Base-by-base conservation (phyloP, 2,113 vertebrate species). In the Phylloscopus whistleri region DNA sequence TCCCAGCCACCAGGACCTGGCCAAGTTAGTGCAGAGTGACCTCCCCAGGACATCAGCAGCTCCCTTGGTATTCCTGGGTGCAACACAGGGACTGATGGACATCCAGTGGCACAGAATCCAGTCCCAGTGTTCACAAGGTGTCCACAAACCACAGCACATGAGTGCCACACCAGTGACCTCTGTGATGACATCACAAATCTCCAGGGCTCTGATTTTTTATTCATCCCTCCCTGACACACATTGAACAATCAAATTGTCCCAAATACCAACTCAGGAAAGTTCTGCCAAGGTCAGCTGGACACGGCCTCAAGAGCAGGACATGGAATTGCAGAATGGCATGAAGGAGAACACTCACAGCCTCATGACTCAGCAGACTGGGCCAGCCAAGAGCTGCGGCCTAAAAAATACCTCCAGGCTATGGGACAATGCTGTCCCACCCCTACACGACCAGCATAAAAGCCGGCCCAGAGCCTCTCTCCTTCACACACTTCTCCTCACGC, bases 331-430 rank as follows among this genome's bases (percentile, higher is more conserved):
- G 6, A 18, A 30, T 3, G 14, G 1, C 6, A 3, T 2, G 20
- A 66, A 35, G 3, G 46, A 60, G 39, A 76, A 55, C 51, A 52
- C 7, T 52, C 51, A 9, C 14, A 26, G 28, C 15, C 51, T 52
- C 51, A 52, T n/a, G 48, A 63, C 20, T 76, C 27, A 26, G 1
- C 5, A 33, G 6, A 2, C 9, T 33, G 12, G 1, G n/a, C 3
- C 4, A 31, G 10, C 0, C 11, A 49, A 39, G 9, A 24, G 5
- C 11, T 60, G 7, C 9, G 18, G 44, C 20, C 19, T 19, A 0
- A 0, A 27, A 77, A 78, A 41, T 13, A 4, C 11, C 48, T 23
- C 30, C n/a, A 41, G n/a, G 46, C 35, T 35, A 21, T 21, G 30
- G 13, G 23, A 21, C 46, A 51, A 77, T 10, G 13, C 3, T 27